Evolutionary conservation across 2,888 invertebrate genomes (phyloP).

Genomic region (Pogonocherus hispidulus): DNA sequence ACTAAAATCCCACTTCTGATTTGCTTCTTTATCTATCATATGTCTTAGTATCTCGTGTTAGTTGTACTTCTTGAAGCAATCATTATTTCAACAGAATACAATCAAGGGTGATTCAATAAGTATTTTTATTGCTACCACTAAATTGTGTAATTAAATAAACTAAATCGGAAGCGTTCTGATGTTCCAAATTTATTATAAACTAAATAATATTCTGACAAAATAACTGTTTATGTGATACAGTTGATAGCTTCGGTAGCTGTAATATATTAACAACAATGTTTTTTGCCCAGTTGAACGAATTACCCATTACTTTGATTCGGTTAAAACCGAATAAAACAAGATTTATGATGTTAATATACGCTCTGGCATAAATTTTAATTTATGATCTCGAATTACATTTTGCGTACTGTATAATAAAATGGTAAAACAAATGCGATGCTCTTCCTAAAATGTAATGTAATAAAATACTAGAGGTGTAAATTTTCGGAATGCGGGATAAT

Average conservation of each 20-base stretch:
- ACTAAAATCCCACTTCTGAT: neutral
- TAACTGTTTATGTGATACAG: no score
- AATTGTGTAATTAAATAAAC: no score
- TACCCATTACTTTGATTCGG: neutral
- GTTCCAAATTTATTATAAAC: no score
- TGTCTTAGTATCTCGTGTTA: neutral
- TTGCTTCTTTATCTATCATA: neutral
- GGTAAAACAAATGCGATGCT: neutral
- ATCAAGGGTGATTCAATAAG: no score
- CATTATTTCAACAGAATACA: no score
- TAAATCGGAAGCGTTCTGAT: no score
- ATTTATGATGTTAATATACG: neutral
- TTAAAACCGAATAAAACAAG: neutral
- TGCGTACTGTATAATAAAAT: neutral
- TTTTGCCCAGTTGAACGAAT: neutral
- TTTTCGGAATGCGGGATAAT: neutral
- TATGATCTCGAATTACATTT: conserved; percentile 1
- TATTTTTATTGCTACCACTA: no score
- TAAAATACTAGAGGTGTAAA: neutral
- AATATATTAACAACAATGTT: neutral
- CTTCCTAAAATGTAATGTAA: neutral
- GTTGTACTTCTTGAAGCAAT: no score
- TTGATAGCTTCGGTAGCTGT: neutral
- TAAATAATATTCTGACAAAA: no score
- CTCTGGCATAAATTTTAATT: neutral